A percentile compares a stretch with the other conserved stretches of the same genome.
Evolutionary conservation across 1,140 invertebrate species (phyloP).

Genomic region (Dinoponera quadriceps): DNA sequence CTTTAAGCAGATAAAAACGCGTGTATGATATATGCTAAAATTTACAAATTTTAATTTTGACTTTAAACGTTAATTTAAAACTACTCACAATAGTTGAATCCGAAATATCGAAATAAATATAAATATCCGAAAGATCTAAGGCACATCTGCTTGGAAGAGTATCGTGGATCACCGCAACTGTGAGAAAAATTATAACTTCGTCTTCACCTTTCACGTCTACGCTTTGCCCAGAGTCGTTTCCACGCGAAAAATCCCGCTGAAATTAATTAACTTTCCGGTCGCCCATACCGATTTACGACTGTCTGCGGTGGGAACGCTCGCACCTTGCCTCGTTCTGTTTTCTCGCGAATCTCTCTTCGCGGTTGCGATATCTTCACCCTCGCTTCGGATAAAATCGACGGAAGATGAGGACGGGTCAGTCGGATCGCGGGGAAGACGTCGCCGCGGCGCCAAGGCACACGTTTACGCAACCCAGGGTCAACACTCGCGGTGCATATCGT

Average conservation of each 20-base stretch:
- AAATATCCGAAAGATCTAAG: background rate
- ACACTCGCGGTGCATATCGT: conserved; percentile 71
- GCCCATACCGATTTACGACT: background rate
- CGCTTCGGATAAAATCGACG: conserved; percentile 21
- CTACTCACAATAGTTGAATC: too few relatives aligned
- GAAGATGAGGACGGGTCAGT: conserved; percentile 9
- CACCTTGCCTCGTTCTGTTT: background rate
- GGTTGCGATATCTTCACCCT: background rate
- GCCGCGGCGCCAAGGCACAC: conserved; percentile 18
- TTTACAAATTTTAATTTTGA: too few relatives aligned
- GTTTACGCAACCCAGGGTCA: conserved; percentile 75
- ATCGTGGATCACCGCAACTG: background rate
- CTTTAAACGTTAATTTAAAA: too few relatives aligned
- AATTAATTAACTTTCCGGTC: background rate
- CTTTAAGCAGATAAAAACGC: too few relatives aligned
- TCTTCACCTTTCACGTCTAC: background rate
- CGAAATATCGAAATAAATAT: background rate
- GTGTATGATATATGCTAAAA: too few relatives aligned
- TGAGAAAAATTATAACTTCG: background rate
- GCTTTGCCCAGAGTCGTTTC: background rate
- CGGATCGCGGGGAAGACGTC: conserved; percentile 16
- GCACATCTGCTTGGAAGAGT: background rate
- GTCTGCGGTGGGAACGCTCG: background rate
- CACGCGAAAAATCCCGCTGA: too few relatives aligned
- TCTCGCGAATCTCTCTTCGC: background rate